Conservation (phyloP, 2,888 invertebrate species). For the Ormyrus rosae region DNA sequence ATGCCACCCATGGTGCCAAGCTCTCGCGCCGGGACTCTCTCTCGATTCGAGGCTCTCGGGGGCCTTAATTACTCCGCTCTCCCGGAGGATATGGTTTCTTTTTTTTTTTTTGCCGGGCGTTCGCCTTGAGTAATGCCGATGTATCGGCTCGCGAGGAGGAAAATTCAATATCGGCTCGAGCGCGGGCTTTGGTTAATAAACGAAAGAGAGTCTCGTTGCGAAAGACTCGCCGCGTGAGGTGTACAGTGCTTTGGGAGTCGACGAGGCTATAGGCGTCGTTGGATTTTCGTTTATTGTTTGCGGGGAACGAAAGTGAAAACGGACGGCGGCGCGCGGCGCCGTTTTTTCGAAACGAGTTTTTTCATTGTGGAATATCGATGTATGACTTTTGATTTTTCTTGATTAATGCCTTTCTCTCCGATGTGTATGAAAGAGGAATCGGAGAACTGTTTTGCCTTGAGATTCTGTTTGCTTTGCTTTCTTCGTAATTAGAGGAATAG, state of each 20-base stretch:
- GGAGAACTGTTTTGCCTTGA: too few species aligned
- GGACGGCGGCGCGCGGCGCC: too few species aligned
- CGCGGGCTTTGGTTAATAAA: neutral
- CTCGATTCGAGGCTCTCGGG: conserved; percentile 43
- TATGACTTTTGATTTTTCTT: too few species aligned
- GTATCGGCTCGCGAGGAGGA: neutral
- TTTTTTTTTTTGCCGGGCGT: neutral
- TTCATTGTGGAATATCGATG: too few species aligned
- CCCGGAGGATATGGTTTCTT: neutral
- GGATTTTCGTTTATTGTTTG: too few species aligned
- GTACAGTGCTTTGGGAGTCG: neutral
- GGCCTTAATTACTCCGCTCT: conserved; percentile 33
- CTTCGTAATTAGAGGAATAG: too few species aligned
- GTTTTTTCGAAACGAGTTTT: too few species aligned
- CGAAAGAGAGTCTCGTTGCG: neutral
- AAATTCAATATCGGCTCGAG: neutral
- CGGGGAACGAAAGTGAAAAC: too few species aligned
- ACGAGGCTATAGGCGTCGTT: neutral
- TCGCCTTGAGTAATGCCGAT: neutral
- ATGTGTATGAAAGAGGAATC: too few species aligned
- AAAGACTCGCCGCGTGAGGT: neutral
- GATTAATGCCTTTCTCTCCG: too few species aligned
- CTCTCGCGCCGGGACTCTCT: conserved; percentile 10
- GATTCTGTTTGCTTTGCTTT: too few species aligned
- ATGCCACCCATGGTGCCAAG: conserved; percentile 73